Conservation (phyloP, 2,797 vertebrate species). For the Allobates femoralis region DNA sequence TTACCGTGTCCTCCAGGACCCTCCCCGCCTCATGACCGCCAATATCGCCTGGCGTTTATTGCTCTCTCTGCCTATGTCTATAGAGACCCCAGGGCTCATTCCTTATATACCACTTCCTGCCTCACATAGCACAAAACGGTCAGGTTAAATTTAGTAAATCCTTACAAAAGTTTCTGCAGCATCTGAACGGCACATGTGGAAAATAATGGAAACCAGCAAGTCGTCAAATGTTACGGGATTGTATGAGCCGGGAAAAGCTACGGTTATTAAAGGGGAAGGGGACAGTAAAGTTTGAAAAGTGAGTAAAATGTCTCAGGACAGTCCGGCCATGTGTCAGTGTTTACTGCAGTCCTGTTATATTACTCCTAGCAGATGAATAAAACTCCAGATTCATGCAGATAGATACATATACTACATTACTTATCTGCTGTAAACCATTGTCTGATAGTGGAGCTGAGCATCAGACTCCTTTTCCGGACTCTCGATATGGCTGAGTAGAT, state of each 20-base stretch:
- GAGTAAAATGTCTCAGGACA: background rate
- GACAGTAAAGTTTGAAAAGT: background rate
- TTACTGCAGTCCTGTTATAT: background rate
- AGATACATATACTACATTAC: no score
- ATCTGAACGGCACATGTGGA: constrained; percentile 10
- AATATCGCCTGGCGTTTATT: background rate
- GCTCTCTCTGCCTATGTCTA: constrained; percentile 4
- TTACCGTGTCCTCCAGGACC: background rate
- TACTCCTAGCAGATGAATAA: background rate
- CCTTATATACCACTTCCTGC: constrained; percentile 16
- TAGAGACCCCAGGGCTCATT: constrained; percentile 4
- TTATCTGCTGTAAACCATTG: no score
- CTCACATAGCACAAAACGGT: constrained; percentile 3
- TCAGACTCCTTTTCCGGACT: no score
- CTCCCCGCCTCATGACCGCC: background rate
- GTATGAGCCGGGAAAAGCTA: background rate
- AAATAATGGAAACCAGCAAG: constrained; percentile 7
- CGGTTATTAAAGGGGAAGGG: background rate
- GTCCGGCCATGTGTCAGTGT: background rate
- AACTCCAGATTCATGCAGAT: no score
- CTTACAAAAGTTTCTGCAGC: constrained; percentile 11
- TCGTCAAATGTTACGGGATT: background rate
- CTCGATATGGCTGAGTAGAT: no score
- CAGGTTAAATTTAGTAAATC: constrained; percentile 35
- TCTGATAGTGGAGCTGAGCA: no score